Evolutionary conservation across 2,113 vertebrate species (phyloP), one percentile per base, ranked within the genome.

Genomic region (Nyctibius bracteatus): DNA sequence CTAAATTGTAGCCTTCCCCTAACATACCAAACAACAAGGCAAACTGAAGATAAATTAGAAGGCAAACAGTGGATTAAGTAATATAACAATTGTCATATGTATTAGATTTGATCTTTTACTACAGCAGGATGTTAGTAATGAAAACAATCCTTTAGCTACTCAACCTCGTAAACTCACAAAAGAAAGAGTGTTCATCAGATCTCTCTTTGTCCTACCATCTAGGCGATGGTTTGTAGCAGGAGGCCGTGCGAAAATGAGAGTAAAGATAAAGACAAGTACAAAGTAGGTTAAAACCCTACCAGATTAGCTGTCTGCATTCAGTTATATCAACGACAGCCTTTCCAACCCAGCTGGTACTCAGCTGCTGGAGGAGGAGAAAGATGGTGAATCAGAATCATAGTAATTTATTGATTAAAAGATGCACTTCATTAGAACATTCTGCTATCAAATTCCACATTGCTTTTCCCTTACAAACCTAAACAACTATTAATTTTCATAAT

Each of bases 71-170:
- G 81, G 81, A 96, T 96, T 95, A 94, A 94, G 74, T 89, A 94
- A 92, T 96, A 54, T 35, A 95, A 94, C 73, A 81, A 92, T 47
- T 14, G 5, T 89, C 94, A 82, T 92, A 93, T 96, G 94, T 85
- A 94, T 89, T 94, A 89, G 68, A 96, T 95, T 80, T 94, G 89
- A 63, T 94, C 66, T 95, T 92, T 97, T 92, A 95, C 92, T 94
- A 30, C 70, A 92, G 61, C 96, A 92, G 94, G 91, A 96, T 94
- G 94, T 94, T 55, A 80, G 58, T 94, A 96, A 97, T 94, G 62
- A 96, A 96, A 95, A 97, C 92, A 96, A 85, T 80, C 78, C 73
- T 79, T 77, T 27, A 95, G 80, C 86, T 87, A 82, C 77, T 96
- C 92, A 87, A 70, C 70, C 59, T 91, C 8, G 0, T 58, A 96